These are phyloP conservation scores for Heptranchias perlo DNA, from an alignment of 2,113 vertebrate genomes.

Conservation along the genomic window DNA sequence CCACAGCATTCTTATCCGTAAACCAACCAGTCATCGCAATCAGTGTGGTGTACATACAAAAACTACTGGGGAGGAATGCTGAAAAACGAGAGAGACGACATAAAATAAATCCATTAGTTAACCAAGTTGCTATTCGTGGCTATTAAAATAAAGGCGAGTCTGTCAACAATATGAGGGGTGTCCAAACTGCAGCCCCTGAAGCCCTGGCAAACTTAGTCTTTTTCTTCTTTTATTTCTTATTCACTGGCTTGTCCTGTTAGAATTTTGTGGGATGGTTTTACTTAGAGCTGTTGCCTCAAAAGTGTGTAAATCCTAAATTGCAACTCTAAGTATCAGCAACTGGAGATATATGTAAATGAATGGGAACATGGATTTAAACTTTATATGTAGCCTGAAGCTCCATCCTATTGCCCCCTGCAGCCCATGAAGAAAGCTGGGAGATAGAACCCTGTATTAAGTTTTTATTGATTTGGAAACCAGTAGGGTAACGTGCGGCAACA, in stretches of 20 bases:
- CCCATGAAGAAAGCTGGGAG: too few species aligned
- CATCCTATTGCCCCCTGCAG: too few species aligned
- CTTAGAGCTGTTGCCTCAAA: not conserved
- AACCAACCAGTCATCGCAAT: slow-evolving; percentile 96
- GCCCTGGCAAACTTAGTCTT: not conserved
- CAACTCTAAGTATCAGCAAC: too few species aligned
- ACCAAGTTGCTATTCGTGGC: not conserved
- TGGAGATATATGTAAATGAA: too few species aligned
- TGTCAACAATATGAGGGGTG: not conserved
- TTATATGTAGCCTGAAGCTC: too few species aligned
- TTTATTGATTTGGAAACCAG: too few species aligned
- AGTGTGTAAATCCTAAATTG: not conserved
- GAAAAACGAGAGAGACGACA: not conserved
- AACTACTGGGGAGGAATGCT: slow-evolving; percentile 93
- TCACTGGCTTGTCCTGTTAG: not conserved
- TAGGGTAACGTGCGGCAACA: too few species aligned
- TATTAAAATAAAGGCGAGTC: not conserved
- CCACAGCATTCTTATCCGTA: slow-evolving; percentile 77
- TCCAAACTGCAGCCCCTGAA: not conserved
- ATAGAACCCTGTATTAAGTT: too few species aligned
- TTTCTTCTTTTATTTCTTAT: not conserved
- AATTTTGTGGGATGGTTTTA: not conserved
- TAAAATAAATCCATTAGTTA: not conserved
- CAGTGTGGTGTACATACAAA: slow-evolving; percentile 93
- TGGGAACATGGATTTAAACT: too few species aligned